These are phyloP conservation scores for Gymnopithys bicolor DNA, from an alignment of 2,797 vertebrate genomes.

Conservation along the genomic window DNA sequence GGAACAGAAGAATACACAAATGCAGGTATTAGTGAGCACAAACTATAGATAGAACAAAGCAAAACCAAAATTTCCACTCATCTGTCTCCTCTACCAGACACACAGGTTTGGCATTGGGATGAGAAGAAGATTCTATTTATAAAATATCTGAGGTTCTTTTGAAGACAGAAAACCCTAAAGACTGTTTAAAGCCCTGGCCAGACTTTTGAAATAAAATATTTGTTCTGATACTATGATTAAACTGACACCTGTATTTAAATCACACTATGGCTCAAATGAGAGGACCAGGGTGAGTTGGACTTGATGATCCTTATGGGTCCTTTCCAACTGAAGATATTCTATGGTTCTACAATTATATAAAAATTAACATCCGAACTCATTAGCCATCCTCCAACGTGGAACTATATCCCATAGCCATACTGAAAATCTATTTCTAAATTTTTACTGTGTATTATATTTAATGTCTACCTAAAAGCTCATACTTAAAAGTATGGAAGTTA, in stretches of 20 bases:
- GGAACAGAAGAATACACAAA: neutral
- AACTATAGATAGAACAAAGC: neutral
- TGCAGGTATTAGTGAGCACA: neutral
- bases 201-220: neutral
- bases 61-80: neutral
- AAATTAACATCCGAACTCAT: neutral
- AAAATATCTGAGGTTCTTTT: neutral
- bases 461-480: neutral
- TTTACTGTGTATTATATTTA: neutral
- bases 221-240: neutral
- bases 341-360: neutral
- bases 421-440: neutral
- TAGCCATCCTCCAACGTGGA: neutral
- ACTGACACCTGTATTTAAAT: neutral
- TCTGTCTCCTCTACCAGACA: neutral
- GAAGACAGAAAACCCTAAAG: neutral
- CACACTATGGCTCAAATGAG: neutral
- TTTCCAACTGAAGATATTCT: neutral
- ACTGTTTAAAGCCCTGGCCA: neutral
- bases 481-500: neutral
- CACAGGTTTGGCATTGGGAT: neutral
- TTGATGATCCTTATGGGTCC: neutral
- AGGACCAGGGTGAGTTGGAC: neutral
- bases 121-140: neutral
- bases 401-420: neutral